Evolutionary conservation across 2,888 invertebrate genomes (phyloP), one percentile per base, ranked within the genome.

Genomic region (Anthophora plumipes): DNA sequence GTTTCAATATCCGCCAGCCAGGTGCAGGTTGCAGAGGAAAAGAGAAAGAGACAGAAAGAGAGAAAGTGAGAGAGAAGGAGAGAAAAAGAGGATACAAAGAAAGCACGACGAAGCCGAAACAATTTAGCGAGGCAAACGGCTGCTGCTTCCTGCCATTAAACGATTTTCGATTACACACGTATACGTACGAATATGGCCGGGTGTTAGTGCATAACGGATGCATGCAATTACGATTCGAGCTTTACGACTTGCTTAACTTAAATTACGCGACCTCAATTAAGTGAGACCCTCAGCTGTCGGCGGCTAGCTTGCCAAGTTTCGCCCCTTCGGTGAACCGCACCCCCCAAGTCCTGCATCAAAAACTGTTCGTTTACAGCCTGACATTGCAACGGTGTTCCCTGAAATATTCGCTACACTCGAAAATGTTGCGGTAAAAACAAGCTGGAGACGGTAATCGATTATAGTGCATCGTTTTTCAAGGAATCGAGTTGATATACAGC

Each of bases 231-330:
- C 87, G 84, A 87, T 82, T 85, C 82, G 83, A 85, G 87, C 85
- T 87, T 87, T 85, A 87, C 86, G 86, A 87, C 87, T 86, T 87
- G 87, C 87, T 86, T 86, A 86, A 87, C 84, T 87, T 87, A 87
- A 87, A 87, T 87, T 87, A 87, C 87, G 83, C 85, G 87, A 86
- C 85, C 80, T 83, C 86, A 86, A 87, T 87, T 87, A 86, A 87
- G 85, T 81, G 85, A 85, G 82, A 84, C 82, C 84, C 25, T 17
- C 43, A 46, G 48, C 39, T 54, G 52, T 11, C 17, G 39, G 83
- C 77, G 85, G 80, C 52, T 64, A 54, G 76, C 80, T 54, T 85
- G 85, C 85, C 87, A 84, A 87, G 80, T 87, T 82, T 61, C 79
- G 74, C 69, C 76, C 60, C 68, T 63, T 68, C 52, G 63, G 64